These are phyloP conservation scores for Saturnia pavonia DNA, from an alignment of 2,888 invertebrate genomes.

Conservation along the genomic window DNA sequence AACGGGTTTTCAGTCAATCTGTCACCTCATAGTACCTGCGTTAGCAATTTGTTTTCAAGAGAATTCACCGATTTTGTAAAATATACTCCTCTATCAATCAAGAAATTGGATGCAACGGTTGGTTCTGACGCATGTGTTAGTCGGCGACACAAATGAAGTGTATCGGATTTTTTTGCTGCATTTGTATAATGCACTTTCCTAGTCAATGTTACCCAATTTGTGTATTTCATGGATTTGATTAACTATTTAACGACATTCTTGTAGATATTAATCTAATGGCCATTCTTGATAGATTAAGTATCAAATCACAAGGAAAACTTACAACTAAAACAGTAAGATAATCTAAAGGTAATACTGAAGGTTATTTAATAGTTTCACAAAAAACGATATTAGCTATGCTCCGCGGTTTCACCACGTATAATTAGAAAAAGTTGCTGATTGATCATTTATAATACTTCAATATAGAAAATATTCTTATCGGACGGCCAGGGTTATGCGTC, in stretches of 20 bases:
- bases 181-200: neutral
- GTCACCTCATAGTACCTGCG: neutral
- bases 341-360: too few species aligned
- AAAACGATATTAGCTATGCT: too few species aligned
- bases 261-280: neutral
- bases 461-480: too few species aligned
- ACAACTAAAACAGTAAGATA: too few species aligned
- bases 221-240: neutral
- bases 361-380: too few species aligned
- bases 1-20: neutral
- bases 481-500: too few species aligned
- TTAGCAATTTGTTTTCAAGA: neutral
- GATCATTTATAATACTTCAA: too few species aligned
- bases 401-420: too few species aligned
- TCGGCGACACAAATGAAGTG: neutral
- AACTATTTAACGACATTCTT: neutral
- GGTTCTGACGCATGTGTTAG: neutral
- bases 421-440: too few species aligned
- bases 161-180: neutral
- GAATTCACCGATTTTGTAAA: constrained; percentile 5
- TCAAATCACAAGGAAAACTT: too few species aligned
- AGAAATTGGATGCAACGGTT: constrained; percentile 3
- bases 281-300: too few species aligned
- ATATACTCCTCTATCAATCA: constrained; percentile 6
- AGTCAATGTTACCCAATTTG: neutral